Percentiles rank a stretch among this genome's conserved stretches.
Evolutionary conservation across 1,140 invertebrate species (phyloP).

Genomic region (Calycopis cecrops): DNA sequence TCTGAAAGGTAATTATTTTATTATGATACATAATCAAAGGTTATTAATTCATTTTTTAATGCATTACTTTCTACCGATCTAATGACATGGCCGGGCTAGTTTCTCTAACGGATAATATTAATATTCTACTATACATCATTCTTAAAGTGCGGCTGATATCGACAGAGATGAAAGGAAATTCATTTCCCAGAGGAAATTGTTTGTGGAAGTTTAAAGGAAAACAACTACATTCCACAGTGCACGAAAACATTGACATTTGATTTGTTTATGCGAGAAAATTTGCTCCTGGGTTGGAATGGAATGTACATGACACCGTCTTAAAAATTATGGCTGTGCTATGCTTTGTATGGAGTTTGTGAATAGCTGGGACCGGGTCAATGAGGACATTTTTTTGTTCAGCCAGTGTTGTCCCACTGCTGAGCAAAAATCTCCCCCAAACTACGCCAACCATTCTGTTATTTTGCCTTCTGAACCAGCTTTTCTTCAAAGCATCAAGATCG

Average conservation of each 20-base stretch:
- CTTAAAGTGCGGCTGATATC: neutral
- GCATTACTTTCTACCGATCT: neutral
- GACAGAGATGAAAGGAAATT: slow-evolving; percentile 6
- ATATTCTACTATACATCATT: slow-evolving; percentile 1
- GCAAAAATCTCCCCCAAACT: no score
- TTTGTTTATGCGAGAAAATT: no score
- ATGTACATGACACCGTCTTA: no score
- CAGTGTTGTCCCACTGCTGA: no score
- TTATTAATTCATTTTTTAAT: slow-evolving; percentile 2
- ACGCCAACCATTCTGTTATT: no score
- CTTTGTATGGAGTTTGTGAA: no score
- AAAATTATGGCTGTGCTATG: no score
- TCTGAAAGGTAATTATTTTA: neutral
- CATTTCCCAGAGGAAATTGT: slow-evolving; percentile 4
- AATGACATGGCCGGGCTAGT: slow-evolving; percentile 1
- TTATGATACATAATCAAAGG: slow-evolving; percentile 8
- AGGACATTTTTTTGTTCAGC: no score
- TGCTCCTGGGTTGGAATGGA: no score
- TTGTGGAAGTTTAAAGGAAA: neutral
- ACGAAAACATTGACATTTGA: neutral
- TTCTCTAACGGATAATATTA: neutral
- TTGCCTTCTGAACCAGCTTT: no score
- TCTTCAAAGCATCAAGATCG: no score
- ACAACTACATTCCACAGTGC: neutral
- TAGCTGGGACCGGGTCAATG: no score